Evolutionary conservation across 1,140 invertebrate genomes (phyloP).

Genomic region (Drosophila elegans): DNA sequence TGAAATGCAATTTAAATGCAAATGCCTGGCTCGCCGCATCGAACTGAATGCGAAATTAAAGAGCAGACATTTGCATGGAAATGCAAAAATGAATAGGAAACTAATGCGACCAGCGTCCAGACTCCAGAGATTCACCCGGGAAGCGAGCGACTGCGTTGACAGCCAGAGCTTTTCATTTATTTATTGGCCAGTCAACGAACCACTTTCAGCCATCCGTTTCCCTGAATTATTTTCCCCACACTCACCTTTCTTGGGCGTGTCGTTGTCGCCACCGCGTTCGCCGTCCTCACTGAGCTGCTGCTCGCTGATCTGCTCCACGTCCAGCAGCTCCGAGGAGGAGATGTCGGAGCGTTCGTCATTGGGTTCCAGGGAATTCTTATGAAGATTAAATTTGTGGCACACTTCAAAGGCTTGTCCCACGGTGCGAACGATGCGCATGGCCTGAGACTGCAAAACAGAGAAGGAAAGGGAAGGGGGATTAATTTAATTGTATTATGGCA

Average conservation of each 20-base stretch:
- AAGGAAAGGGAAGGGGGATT: constrained; percentile 16
- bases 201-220: neutral
- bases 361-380: constrained; percentile 86
- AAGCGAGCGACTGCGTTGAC: constrained; percentile 47
- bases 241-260: constrained; percentile 87
- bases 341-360: constrained; percentile 88
- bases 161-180: constrained; percentile 73
- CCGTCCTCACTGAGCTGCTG: constrained; percentile 87
- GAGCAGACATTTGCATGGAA: constrained; percentile 76
- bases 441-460: constrained; percentile 93
- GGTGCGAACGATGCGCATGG: constrained; percentile 98
- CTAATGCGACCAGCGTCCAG: constrained; percentile 60
- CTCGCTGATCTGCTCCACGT: constrained; percentile 84
- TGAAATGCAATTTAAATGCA: constrained; percentile 81
- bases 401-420: constrained; percentile 99
- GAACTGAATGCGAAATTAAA: constrained; percentile 77
- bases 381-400: constrained; percentile 95
- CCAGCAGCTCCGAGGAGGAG: constrained; percentile 86
- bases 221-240: constrained; percentile 6
- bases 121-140: constrained; percentile 53
- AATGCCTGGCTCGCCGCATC: constrained; percentile 58
- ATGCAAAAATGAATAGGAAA: constrained; percentile 71
- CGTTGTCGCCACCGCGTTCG: constrained; percentile 85
- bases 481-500: constrained; percentile 24
- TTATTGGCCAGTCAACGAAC: constrained; percentile 64